phyloP scores from a whole-genome alignment of 2,888 invertebrate species.

The Glyphotaelius pellucidus region DNA sequence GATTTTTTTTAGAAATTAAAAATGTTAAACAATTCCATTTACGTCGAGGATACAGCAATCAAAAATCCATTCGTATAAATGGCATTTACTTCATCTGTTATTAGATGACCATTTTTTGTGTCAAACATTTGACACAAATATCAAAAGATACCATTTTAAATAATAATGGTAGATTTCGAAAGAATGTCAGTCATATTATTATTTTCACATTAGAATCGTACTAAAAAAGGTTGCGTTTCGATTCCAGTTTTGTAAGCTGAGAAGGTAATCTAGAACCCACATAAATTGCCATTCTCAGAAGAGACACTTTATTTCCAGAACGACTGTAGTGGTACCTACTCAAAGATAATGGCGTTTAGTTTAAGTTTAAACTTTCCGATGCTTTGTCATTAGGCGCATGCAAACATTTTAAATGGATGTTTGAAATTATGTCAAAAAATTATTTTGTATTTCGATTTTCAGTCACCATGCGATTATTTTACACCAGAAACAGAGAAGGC shows the following conservation, averaged over 20 bases:
- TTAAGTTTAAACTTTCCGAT: constrained; percentile 17
- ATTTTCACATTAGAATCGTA: constrained; percentile 62
- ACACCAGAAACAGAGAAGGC: too few relatives aligned
- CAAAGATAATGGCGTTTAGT: not conserved
- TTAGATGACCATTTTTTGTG: constrained; percentile 24
- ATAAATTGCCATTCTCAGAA: constrained; percentile 64
- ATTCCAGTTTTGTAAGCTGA: constrained; percentile 38
- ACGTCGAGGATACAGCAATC: not conserved
- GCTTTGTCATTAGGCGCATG: constrained; percentile 61
- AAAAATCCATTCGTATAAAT: not conserved
- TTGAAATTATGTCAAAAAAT: not conserved
- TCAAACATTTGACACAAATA: not conserved
- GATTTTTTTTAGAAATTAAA: too few relatives aligned
- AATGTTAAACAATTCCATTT: not conserved
- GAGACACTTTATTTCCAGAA: constrained; percentile 57
- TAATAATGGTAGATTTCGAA: constrained; percentile 11
- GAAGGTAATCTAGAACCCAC: not conserved
- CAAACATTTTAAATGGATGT: constrained; percentile 44
- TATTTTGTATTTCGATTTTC: not conserved
- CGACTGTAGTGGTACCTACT: not conserved
- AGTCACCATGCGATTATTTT: too few relatives aligned
- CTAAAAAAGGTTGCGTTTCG: constrained; percentile 38
- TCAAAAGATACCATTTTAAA: constrained; percentile 4
- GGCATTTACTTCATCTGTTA: not conserved
- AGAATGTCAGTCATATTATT: constrained; percentile 53